Base-by-base conservation (phyloP, 37 sponge, comb jelly and placozoan genomes). In the Bolinopsis microptera region DNA sequence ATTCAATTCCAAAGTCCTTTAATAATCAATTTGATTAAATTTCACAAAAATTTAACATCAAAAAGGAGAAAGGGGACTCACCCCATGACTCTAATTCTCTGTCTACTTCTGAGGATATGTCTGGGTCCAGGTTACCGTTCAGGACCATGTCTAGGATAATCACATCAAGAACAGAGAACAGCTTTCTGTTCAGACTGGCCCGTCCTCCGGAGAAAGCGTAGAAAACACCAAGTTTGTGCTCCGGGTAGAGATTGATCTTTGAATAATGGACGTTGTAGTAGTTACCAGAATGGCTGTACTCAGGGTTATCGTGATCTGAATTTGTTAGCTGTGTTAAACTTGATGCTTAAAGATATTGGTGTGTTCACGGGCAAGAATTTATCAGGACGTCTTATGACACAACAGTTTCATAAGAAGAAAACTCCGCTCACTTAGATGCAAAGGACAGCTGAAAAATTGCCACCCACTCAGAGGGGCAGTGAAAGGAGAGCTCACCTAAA, bases 251-350 rank as follows among this genome's bases (percentile, higher is more conserved):
- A 16, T 13, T 77, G 33, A 77, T 77, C 80, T 77, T 77, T 32
- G 80, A 32, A 32, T 77, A 32, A 18, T 77, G 80, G 21, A 77
- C 36, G 21, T 34, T 32, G 80, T 77, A 77, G 36, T 34, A 32
- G 80, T 77, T 77, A 1, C 80, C 80, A 35, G 80, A 9, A 36
- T 77, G 80, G 33, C 80, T 32, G 80, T 77, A 77, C 80, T 77
- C 80, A 21, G 32, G 35, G 21, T 32, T 32, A 18, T 32, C 36
- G 80, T 77, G 18, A 77, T 32, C 80, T 77, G 80, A 18, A 25
- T 28, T 28, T 30, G 27, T 21, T 18, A 61, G 16, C 16, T 61
- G 68, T 61, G 9, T 61, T 61, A 61, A 61, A 18, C 68, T 61
- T 61, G 18, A 61, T 18, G n/a, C n/a, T n/a, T n/a, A n/a, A n/a